phyloP scores from a whole-genome alignment of 2,113 vertebrate genomes.

The Pholis gunnellus region DNA sequence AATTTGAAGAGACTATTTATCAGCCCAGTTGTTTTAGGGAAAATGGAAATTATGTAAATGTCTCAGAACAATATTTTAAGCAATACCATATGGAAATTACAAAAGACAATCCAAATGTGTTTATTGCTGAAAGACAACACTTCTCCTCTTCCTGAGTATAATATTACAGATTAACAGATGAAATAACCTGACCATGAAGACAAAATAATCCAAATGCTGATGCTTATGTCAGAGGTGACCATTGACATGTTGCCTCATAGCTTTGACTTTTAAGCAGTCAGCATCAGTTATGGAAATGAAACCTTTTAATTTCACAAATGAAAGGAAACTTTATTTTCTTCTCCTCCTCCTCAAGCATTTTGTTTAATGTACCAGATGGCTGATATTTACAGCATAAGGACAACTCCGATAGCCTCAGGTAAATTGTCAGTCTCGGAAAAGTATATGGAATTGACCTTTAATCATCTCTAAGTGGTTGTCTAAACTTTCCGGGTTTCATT shows the following conservation, averaged over 20 bases:
- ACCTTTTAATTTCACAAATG: slow-evolving; percentile 27
- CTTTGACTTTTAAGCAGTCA: slow-evolving; percentile 38
- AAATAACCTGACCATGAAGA: background rate
- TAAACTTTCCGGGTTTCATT: slow-evolving; percentile 60
- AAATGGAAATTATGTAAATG: background rate
- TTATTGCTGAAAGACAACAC: background rate
- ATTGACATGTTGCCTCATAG: slow-evolving; percentile 14
- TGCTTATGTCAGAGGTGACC: slow-evolving; percentile 9
- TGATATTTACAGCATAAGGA: slow-evolving; percentile 55
- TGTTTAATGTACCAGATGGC: slow-evolving; percentile 50
- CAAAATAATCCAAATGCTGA: slow-evolving; percentile 5
- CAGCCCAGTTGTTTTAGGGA: background rate
- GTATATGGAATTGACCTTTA: slow-evolving; percentile 64
- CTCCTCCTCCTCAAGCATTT: slow-evolving; percentile 3
- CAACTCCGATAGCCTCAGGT: slow-evolving; percentile 53
- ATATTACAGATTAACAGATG: too few species aligned
- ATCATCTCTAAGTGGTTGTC: slow-evolving; percentile 43
- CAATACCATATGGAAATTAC: background rate
- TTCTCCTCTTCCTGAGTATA: background rate
- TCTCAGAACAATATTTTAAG: background rate
- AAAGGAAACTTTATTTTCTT: slow-evolving; percentile 51
- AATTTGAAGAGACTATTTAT: background rate
- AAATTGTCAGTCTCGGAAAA: slow-evolving; percentile 60
- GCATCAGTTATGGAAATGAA: slow-evolving; percentile 49
- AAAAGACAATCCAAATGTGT: background rate